These are phyloP conservation scores for Zaprionus davidi DNA, from an alignment of 1,140 invertebrate species.

Conservation along the genomic window DNA sequence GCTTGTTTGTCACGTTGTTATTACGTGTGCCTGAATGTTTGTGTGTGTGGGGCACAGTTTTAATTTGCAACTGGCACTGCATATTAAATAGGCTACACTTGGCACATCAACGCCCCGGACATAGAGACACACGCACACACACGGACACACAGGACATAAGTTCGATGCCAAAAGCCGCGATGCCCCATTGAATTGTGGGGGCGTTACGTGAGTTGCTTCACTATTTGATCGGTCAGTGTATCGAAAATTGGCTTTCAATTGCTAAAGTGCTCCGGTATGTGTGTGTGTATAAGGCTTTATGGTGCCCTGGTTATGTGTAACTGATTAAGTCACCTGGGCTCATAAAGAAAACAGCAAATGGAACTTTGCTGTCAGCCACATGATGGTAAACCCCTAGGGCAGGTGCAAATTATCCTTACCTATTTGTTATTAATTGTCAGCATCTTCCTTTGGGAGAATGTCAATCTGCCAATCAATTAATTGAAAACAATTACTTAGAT, in stretches of 20 bases:
- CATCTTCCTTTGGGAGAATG: not conserved
- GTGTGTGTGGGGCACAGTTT: conserved; percentile 47
- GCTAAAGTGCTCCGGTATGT: conserved; percentile 9
- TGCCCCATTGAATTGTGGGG: conserved; percentile 52
- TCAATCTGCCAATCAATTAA: conserved; percentile 4
- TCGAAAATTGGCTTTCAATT: conserved; percentile 40
- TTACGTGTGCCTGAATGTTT: conserved; percentile 13
- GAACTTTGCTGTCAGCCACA: conserved; percentile 23
- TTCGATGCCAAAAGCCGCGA: conserved; percentile 1
- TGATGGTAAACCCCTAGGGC: conserved; percentile 4
- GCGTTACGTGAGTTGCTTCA: conserved; percentile 15
- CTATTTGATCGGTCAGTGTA: conserved; percentile 44
- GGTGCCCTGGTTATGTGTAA: conserved; percentile 2
- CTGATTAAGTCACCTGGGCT: conserved; percentile 52
- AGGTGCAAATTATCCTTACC: conserved; percentile 15
- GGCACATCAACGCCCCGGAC: conserved; percentile 35
- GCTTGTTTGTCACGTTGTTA: conserved; percentile 34
- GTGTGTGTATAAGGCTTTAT: not conserved
- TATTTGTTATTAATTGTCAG: conserved; percentile 40
- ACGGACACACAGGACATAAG: not conserved
- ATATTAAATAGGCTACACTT: conserved; percentile 59
- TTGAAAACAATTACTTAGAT: not conserved
- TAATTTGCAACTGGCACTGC: conserved; percentile 71
- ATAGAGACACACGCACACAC: not conserved
- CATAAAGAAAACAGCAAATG: conserved; percentile 51